Evolutionary conservation across 2,113 vertebrate species (phyloP), one percentile per base, ranked within the genome.

Genomic region (Agapornis roseicollis): DNA sequence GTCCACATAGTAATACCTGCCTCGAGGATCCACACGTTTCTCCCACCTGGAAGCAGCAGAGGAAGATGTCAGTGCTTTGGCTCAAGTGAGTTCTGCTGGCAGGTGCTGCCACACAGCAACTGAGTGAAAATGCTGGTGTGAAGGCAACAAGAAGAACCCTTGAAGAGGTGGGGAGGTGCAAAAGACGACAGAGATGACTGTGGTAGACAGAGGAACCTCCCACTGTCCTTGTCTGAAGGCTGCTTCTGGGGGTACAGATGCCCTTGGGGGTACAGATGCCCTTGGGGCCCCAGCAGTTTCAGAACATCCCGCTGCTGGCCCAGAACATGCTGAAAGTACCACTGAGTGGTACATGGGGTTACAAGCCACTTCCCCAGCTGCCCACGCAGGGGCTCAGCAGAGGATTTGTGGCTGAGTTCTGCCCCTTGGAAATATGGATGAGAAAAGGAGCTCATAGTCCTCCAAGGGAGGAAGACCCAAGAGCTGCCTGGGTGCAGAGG

Each of bases 1-100:
- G 96, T 99, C 99, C 95, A 99, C 99, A 0, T 99, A 99, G 97
- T 99, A 99, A 89, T 98, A 99, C 80, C 99, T 96, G 63, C 99
- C 99, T 4, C 99, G 98, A 83, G 99, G 99, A 77, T 99, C 99
- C 96, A 99, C 99, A 1, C 99, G 99, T 33, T 99, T 99, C 96
- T 99, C 99, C 99, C 99, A 99, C 92, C 99, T 99, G 93, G 7
- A 73, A 83, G 95, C 35, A 85, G n/a, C 37, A 58, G 17, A 47
- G 73, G 35, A 46, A 80, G 73, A 0, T 19, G 44, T 92, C 60
- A 84, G 35, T 4, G 28, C 3, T 7, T 28, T 2, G 4, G 20
- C 19, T 56, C 33, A 56, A 56, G 20, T 9, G 1, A 55, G 35
- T 50, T 19, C 58, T 47, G 56, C 49, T 23, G 70, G 25, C 64